phyloP scores from a whole-genome alignment of 2,113 vertebrate species.

The Sinocyclocheilus grahami region DNA sequence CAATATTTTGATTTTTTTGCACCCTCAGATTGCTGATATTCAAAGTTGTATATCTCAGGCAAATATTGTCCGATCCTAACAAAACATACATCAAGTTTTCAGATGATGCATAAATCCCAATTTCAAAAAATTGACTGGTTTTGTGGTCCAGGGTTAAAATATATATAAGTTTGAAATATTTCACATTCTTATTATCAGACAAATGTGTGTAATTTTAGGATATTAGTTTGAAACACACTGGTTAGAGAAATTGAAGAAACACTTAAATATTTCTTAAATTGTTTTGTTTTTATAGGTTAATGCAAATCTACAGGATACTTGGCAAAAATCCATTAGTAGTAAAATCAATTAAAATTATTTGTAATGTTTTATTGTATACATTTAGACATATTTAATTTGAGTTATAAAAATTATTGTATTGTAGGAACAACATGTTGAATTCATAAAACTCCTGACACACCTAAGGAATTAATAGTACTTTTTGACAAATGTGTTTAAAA shows the following conservation, averaged over 20 bases:
- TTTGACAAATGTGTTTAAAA: not conserved
- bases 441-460: not conserved
- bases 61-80: no score
- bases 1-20: no score
- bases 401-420: not conserved
- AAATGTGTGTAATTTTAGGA: not conserved
- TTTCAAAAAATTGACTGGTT: no score
- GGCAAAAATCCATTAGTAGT: not conserved
- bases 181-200: not conserved
- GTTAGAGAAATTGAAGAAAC: not conserved
- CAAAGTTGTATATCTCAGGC: no score
- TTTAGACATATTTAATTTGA: not conserved
- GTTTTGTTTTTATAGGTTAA: not conserved
- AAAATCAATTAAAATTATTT: no score
- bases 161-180: not conserved
- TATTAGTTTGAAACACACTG: not conserved
- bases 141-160: not conserved
- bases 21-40: no score
- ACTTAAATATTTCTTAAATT: not conserved
- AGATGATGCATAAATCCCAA: no score
- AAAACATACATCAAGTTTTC: no score
- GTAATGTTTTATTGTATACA: no score
- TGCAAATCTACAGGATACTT: not conserved
- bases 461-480: not conserved
- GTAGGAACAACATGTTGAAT: not conserved